phyloP scores from a whole-genome alignment of 2,888 invertebrate genomes.

The Choristoneura rosaceana region DNA sequence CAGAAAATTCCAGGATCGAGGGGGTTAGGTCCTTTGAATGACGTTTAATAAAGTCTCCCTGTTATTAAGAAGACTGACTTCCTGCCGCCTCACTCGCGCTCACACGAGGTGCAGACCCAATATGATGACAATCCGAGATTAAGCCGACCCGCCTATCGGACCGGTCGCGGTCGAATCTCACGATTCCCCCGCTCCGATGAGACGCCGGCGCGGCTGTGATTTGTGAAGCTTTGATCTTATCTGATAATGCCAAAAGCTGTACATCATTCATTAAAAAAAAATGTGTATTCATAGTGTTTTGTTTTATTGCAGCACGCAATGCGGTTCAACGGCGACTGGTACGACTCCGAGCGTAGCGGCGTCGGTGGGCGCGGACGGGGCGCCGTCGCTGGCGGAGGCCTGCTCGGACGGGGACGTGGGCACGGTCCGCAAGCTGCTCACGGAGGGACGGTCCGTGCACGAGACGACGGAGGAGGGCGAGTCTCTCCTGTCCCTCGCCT shows the following conservation, averaged over 20 bases:
- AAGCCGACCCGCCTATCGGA: slow-evolving; percentile 72
- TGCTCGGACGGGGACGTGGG: slow-evolving; percentile 98
- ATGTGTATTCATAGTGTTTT: not conserved
- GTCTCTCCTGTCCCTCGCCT: slow-evolving; percentile 97
- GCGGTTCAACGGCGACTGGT: slow-evolving; percentile 76
- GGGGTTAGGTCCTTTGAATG: no score
- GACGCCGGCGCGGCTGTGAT: slow-evolving; percentile 71
- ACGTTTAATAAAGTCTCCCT: no score
- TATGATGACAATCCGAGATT: slow-evolving; percentile 88
- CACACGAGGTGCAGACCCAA: not conserved
- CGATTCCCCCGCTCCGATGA: slow-evolving; percentile 68
- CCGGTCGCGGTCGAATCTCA: slow-evolving; percentile 62
- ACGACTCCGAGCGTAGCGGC: slow-evolving; percentile 61
- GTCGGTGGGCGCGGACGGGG: slow-evolving; percentile 81
- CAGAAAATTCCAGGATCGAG: no score
- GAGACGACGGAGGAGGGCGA: slow-evolving; percentile 99
- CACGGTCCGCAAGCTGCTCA: slow-evolving; percentile 95
- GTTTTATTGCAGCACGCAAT: slow-evolving; percentile 70
- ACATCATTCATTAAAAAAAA: not conserved
- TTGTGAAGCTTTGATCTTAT: slow-evolving; percentile 84
- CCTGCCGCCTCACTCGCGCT: not conserved
- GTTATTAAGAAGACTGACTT: not conserved
- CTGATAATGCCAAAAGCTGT: slow-evolving; percentile 58
- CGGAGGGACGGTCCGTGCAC: slow-evolving; percentile 97
- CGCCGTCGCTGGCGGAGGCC: slow-evolving; percentile 94